Evolutionary conservation across 2,888 invertebrate species (phyloP).

Genomic region (Vannuccia rotundouncinata): DNA sequence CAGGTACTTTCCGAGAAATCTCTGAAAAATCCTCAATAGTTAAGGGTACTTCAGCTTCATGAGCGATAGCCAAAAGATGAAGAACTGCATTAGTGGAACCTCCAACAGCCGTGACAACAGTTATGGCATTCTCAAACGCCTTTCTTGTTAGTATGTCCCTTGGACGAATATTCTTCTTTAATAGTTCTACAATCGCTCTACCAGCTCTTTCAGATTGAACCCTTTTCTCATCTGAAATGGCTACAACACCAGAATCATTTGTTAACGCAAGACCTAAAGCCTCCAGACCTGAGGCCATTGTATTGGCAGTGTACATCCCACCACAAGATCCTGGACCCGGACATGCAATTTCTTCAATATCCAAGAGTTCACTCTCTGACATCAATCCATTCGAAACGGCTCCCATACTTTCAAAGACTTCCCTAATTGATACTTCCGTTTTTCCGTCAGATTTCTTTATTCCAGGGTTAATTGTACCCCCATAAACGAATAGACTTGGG

Average conservation of each 20-base stretch:
- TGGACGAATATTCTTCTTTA: conserved; percentile 32
- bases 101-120: conserved; percentile 36
- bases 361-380: conserved; percentile 25
- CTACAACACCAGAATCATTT: conserved; percentile 28
- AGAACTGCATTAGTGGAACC: conserved; percentile 38
- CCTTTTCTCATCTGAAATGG: conserved; percentile 1
- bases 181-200: not conserved
- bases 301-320: conserved; percentile 38
- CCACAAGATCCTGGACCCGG: conserved; percentile 37
- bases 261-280: conserved; percentile 37
- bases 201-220: conserved; percentile 23
- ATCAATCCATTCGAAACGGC: not conserved
- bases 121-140: conserved; percentile 38
- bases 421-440: not conserved
- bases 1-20: conserved; percentile 21
- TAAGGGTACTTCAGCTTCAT: conserved; percentile 25
- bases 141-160: conserved; percentile 36
- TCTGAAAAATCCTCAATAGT: conserved; percentile 27
- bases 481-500: conserved; percentile 34
- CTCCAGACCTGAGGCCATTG: conserved; percentile 39
- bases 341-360: conserved; percentile 9
- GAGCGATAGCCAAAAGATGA: conserved; percentile 37
- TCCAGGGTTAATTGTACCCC: conserved; percentile 35
- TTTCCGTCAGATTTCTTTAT: not conserved
- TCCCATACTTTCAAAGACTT: not conserved